These are phyloP conservation scores for Psilanteris sp. DNA, from an alignment of 1,140 invertebrate genomes.

Conservation along the genomic window DNA sequence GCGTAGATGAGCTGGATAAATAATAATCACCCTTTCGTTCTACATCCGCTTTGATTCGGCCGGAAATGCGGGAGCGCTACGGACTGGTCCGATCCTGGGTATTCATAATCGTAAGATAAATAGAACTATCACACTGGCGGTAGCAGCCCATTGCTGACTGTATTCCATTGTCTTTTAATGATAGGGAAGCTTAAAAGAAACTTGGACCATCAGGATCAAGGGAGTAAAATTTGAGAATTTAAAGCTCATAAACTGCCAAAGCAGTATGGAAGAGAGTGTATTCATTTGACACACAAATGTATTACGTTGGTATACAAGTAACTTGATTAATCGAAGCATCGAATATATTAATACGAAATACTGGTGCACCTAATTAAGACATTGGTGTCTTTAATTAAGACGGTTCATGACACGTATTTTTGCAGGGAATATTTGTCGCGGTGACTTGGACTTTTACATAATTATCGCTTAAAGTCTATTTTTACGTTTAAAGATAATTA, in stretches of 20 bases:
- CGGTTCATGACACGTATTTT: too few relatives aligned
- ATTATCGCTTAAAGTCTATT: slow-evolving; percentile 44
- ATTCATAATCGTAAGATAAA: slow-evolving; percentile 68
- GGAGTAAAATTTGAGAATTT: too few relatives aligned
- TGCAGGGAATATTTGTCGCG: slow-evolving; percentile 47
- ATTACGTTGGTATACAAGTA: too few relatives aligned
- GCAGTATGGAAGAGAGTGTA: too few relatives aligned
- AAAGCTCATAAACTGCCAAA: too few relatives aligned
- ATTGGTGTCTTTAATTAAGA: too few relatives aligned
- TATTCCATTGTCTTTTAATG: slow-evolving; percentile 51
- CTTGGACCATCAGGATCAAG: slow-evolving; percentile 15
- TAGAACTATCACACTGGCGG: slow-evolving; percentile 68
- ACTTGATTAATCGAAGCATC: too few relatives aligned
- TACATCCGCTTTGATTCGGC: slow-evolving; percentile 60
- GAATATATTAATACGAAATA: too few relatives aligned
- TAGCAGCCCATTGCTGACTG: too few relatives aligned
- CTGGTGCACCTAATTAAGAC: too few relatives aligned
- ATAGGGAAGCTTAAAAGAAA: slow-evolving; percentile 33
- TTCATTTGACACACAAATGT: too few relatives aligned
- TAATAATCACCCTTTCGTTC: slow-evolving; percentile 58
- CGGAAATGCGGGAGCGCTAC: slow-evolving; percentile 57
- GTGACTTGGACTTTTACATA: slow-evolving; percentile 49
- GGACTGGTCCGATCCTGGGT: slow-evolving; percentile 58
- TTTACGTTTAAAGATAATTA: slow-evolving; percentile 18
- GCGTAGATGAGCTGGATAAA: slow-evolving; percentile 43